Evolutionary conservation across 2,797 vertebrate genomes (phyloP).

Genomic region (Galago senegalensis): DNA sequence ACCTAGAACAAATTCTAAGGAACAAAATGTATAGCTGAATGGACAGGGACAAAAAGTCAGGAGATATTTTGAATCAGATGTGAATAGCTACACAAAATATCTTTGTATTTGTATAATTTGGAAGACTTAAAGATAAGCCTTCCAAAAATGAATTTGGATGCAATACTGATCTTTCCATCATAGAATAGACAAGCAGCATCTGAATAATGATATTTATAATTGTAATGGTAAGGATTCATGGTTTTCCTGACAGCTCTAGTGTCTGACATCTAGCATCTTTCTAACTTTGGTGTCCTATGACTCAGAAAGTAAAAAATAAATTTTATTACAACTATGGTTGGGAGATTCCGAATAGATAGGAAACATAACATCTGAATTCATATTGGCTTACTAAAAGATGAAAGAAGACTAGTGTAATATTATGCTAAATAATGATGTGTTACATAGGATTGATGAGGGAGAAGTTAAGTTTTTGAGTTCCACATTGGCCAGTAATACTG

Average conservation of each 20-base stretch:
- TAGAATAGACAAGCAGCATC: background rate
- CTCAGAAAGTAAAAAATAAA: background rate
- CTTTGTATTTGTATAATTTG: background rate
- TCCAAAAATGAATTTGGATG: background rate
- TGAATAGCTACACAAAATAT: background rate
- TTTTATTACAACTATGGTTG: background rate
- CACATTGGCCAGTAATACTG: background rate
- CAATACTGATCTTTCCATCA: background rate
- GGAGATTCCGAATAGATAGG: background rate
- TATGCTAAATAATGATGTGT: background rate
- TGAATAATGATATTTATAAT: background rate
- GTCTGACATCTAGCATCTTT: background rate
- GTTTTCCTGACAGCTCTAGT: background rate
- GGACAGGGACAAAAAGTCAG: background rate
- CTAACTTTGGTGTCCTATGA: background rate
- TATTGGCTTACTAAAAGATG: background rate
- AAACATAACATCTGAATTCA: background rate
- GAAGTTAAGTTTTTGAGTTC: background rate
- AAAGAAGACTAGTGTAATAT: background rate
- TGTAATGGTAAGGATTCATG: background rate
- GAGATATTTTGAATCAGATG: background rate
- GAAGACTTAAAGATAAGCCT: background rate
- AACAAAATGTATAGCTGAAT: background rate
- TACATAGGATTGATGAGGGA: background rate
- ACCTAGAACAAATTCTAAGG: constrained; percentile 16